Base-by-base conservation (phyloP, 2,888 invertebrate species). In the Calephelis perditalis region DNA sequence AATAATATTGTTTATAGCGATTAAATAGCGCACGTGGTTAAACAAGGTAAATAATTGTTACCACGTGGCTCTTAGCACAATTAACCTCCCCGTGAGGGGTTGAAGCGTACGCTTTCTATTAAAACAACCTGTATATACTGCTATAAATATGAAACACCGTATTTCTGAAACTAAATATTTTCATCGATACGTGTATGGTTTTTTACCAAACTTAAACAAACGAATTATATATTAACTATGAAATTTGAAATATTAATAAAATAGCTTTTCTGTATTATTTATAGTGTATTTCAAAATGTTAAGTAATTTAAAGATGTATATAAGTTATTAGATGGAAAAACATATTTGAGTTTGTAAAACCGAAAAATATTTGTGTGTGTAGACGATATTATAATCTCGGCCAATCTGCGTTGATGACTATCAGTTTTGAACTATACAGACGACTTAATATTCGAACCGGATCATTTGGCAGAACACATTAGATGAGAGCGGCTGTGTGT, bases 401-500 rank as follows among this genome's bases (percentile, higher is more conserved):
- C 56, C 57, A 58, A 66, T 63, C 65, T 63, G 62, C 58, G 57
- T 58, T 61, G 67, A 75, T 76, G 75, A 77, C 73, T 72, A 71
- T 73, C 72, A 69, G 67, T 73, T 76, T 73, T 69, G 62, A 67
- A 69, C 67, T 71, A 69, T 63, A 69, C 71, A 71, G 73, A 74
- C 70, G 71, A 60, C 69, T 72, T 73, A 70, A 71, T 86, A 84
- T 85, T 83, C 81, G 75, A 66, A 70, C 73, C 79, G 83, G 86
- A 81, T 87, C 86, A 88, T 88, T 88, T 86, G 87, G 83, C 84
- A 83, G 82, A 79, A 84, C 86, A 85, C 86, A 82, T 84, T 84
- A 84, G 83, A 82, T 74, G 73, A 67, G 66, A 70, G 68, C 68
- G 72, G 68, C 67, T 68, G 71, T 69, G 70, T 71, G 71, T 68